Percentiles rank a stretch among this genome's conserved stretches.
Conservation (phyloP, 2,888 invertebrate genomes). For the Papilio protenor region DNA sequence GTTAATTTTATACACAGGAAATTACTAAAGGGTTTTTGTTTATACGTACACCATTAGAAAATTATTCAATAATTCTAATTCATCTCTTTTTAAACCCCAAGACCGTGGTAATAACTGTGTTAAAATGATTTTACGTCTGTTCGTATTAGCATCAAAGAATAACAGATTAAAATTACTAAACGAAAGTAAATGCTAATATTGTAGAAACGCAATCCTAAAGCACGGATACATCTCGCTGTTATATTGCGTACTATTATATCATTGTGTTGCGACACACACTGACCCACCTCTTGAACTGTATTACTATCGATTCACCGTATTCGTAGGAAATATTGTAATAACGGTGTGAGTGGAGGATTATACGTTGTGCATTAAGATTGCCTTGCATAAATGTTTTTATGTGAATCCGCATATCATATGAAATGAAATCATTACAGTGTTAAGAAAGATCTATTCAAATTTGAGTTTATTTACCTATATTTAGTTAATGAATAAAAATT, state of each 20-base stretch:
- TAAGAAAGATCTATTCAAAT: neutral
- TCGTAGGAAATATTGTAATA: neutral
- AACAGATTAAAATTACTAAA: too few species aligned
- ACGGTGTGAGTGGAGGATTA: neutral
- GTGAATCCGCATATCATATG: neutral
- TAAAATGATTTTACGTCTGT: too few species aligned
- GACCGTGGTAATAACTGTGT: too few species aligned
- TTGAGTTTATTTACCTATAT: neutral
- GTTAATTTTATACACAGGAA: neutral
- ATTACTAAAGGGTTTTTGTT: too few species aligned
- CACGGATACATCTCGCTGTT: constrained; percentile 5
- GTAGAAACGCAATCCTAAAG: constrained; percentile 9
- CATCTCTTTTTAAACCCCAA: too few species aligned
- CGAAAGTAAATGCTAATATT: neutral
- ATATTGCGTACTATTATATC: constrained; percentile 19
- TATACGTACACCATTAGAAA: too few species aligned
- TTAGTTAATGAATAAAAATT: neutral
- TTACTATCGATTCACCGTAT: neutral
- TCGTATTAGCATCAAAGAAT: too few species aligned
- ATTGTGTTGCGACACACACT: constrained; percentile 27
- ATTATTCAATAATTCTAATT: too few species aligned
- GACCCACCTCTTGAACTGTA: neutral
- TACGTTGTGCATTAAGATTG: neutral
- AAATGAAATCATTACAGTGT: neutral
- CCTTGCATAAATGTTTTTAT: neutral